Evolutionary conservation across 2,797 vertebrate genomes (phyloP).

Genomic region (Sebastiscus albofasciatus): DNA sequence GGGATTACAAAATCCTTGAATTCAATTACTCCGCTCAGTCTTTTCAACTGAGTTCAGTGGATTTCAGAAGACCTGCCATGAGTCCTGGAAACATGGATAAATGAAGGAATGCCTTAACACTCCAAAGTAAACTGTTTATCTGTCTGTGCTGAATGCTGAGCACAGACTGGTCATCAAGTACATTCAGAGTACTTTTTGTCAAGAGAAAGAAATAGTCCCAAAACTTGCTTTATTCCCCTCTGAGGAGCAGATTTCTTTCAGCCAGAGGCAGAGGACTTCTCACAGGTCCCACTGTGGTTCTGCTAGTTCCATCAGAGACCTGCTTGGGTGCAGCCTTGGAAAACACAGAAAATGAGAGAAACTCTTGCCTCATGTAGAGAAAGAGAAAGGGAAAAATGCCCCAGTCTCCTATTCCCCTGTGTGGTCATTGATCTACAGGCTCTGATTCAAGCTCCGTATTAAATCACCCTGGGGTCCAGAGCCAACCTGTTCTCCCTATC

Average conservation of each 20-base stretch:
- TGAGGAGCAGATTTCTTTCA: conserved; percentile 16
- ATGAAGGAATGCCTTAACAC: background rate
- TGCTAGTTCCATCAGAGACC: conserved; percentile 19
- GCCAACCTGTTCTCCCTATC: conserved; percentile 61
- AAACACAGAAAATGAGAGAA: conserved; percentile 48
- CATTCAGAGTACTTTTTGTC: background rate
- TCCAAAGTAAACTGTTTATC: background rate
- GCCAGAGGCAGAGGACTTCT: conserved; percentile 21
- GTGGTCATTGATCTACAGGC: conserved; percentile 73
- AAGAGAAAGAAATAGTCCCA: background rate
- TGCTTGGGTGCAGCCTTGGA: conserved; percentile 19
- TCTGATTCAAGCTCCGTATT: conserved; percentile 74
- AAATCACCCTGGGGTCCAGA: conserved; percentile 70
- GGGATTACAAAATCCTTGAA: background rate
- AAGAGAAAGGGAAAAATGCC: conserved; percentile 36
- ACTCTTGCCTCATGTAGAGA: conserved; percentile 47
- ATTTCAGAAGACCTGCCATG: background rate
- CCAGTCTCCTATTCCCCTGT: conserved; percentile 55
- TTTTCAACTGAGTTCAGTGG: background rate
- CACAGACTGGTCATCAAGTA: background rate
- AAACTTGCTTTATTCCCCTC: background rate
- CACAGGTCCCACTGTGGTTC: background rate
- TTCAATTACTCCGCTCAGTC: background rate
- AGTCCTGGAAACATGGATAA: background rate
- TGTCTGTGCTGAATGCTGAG: background rate